Base-by-base conservation (phyloP, 2,113 vertebrate genomes). In the Fregata magnificens region DNA sequence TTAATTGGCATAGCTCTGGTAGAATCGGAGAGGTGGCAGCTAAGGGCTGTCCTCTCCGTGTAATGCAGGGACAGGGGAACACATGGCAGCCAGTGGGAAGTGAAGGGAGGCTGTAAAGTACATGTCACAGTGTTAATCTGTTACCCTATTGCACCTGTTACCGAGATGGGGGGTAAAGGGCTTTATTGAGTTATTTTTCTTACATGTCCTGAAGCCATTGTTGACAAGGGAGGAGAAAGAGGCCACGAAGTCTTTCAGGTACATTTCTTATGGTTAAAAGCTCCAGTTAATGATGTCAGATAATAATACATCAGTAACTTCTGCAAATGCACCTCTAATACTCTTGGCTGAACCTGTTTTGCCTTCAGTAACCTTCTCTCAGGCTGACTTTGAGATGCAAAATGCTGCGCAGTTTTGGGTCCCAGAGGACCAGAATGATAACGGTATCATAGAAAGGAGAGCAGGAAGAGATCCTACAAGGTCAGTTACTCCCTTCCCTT, bases 1-100 rank as follows among this genome's bases (percentile, higher is more conserved):
- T 92, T 97, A 94, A 96, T 92, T 86, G 91, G 76, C 94, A 50
- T 16, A 90, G 69, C 45, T 59, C 44, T n/a, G 53, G 79, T 31
- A 25, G 70, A 87, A 95, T 3, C 0, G 1, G 70, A 97, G 93
- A 73, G 53, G 52, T 85, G 25, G 62, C 93, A 97, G 89, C 91
- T 94, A 66, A 87, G 44, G 80, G 76, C 72, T 94, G 79, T 91
- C 56, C 72, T 77, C 58, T 90, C 72, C 0, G 0, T 82, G 58
- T 88, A 31, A 26, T 3, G 25, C 49, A 56, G 85, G 77, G 50
- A 32, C 65, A 86, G 85, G 59, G 76, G 72, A 81, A 82, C 50
- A 47, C 1, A 1, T 26, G n/a, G 42, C 42, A 91, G 72, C 32
- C 92, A 7, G 11, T 32, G 63, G 71, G 26, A 91, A 93, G 86